phyloP scores from a whole-genome alignment of 2,113 vertebrate genomes.

The Callithrix jacchus region DNA sequence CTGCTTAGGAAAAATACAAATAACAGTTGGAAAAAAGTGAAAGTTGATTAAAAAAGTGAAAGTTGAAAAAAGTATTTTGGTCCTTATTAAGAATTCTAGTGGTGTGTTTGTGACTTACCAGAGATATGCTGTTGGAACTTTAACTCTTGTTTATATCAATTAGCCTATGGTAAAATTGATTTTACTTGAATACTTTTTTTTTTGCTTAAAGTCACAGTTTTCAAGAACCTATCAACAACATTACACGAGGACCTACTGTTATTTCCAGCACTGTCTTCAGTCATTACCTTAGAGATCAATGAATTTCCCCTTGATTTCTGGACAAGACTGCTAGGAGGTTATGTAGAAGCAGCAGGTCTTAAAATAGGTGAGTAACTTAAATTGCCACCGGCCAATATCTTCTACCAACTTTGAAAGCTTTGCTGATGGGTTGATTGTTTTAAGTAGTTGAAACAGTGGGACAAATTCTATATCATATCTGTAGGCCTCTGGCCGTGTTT shows the following conservation, averaged over 20 bases:
- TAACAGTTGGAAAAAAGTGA: too few species aligned
- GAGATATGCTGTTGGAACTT: not conserved
- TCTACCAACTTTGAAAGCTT: not conserved
- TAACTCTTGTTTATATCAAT: not conserved
- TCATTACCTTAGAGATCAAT: not conserved
- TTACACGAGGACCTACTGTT: not conserved
- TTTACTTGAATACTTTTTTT: too few species aligned
- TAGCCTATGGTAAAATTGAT: not conserved
- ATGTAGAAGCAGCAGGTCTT: not conserved
- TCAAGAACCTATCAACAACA: not conserved
- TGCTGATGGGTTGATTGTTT: not conserved
- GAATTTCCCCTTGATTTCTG: slow-evolving; percentile 32
- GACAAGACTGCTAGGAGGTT: not conserved
- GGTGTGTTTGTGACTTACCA: not conserved
- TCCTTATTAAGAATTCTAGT: not conserved
- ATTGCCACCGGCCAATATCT: not conserved
- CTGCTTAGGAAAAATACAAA: too few species aligned
- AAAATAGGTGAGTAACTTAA: not conserved
- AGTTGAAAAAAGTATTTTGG: too few species aligned
- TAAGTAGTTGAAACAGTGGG: slow-evolving; percentile 17
- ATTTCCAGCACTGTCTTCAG: not conserved
- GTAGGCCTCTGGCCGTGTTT: not conserved
- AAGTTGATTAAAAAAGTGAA: too few species aligned
- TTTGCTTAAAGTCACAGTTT: too few species aligned
- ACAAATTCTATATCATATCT: not conserved